Percentiles rank a stretch among this genome's conserved stretches.
Evolutionary conservation across 2,888 invertebrate species (phyloP).

Genomic region (Eutolmus rufibarbis): DNA sequence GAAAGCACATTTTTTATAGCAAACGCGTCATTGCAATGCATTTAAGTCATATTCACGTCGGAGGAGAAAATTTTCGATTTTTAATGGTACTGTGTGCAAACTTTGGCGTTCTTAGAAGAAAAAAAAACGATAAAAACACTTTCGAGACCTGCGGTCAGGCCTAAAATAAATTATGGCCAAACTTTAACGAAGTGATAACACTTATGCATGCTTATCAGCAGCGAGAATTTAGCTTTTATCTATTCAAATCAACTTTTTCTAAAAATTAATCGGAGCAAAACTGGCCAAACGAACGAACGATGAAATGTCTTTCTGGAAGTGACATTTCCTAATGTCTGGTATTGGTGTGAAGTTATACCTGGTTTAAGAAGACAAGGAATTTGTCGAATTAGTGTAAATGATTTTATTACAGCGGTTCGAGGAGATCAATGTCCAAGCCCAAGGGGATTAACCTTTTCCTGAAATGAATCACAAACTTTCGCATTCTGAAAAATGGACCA

Average conservation of each 20-base stretch:
- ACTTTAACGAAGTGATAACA: not conserved
- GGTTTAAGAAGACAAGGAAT: not conserved
- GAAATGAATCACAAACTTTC: not conserved
- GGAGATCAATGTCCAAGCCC: not conserved
- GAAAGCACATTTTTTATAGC: not conserved
- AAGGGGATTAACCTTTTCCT: not conserved
- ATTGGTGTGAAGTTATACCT: not conserved
- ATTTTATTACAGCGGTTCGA: not conserved
- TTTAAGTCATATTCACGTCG: conserved; percentile 17
- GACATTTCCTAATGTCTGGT: not conserved
- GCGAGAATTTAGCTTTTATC: not conserved
- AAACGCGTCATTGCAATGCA: not conserved
- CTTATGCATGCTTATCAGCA: not conserved
- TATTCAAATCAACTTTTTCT: not conserved
- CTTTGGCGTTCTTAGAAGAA: not conserved
- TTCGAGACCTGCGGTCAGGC: not conserved
- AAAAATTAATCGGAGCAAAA: not conserved
- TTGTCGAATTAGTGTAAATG: not conserved
- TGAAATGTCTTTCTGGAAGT: not conserved
- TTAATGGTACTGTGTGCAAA: conserved; percentile 39
- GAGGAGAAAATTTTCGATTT: not conserved
- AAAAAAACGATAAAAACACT: not conserved
- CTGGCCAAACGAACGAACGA: not conserved
- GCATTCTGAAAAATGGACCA: too few species aligned
- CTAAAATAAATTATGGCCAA: not conserved